Evolutionary conservation across 2,113 vertebrate species (phyloP), one percentile per base, ranked within the genome.

Genomic region (Cygnus buccinator): DNA sequence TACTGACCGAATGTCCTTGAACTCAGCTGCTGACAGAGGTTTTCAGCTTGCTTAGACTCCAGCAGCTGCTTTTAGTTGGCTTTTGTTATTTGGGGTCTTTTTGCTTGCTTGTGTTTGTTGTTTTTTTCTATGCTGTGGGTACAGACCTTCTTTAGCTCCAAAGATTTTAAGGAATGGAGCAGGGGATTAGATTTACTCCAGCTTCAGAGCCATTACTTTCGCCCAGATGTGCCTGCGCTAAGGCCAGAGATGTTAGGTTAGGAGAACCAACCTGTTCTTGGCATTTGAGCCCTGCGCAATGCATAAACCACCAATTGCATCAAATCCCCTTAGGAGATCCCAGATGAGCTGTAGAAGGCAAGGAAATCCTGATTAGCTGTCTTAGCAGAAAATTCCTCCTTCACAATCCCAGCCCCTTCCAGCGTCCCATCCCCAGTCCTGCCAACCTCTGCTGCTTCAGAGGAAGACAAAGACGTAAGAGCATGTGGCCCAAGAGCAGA

Each of bases 41-140:
- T 93, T 91, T 48, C 80, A 54, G 9, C n/a, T 85, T 95, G 58
- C 89, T 94, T 76, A 73, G 52, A 43, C 17, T 94, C 67, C 50
- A 80, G 37, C 54, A 74, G 31, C 67, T 83, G 63, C 83, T 83
- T 85, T 92, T 90, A 23, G 90, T 83, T 17, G 5, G 50, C 37
- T 83, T 28, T 9, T 85, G 31, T 48, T 90, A 43, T 55, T 33
- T 43, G 18, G 17, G 44, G 31, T 54, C 50, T 88, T 85, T 82
- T 83, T 77, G n/a, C 39, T 73, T 91, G 11, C 33, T 80, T 87
- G 83, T 85, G 25, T 15, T 44, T 44, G 18, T 46, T 46, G 18
- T 20, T 82, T 87, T 76, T 41, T 79, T 37, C 20, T 76, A 0
- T 43, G 43, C 19, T 77, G 23, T 55, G 41, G 21, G 3, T 65